A percentile compares a stretch with the other conserved stretches of the same genome.
These are phyloP conservation scores for Cynoglossus semilaevis DNA, from an alignment of 2,113 vertebrate species.

Conservation along the genomic window DNA sequence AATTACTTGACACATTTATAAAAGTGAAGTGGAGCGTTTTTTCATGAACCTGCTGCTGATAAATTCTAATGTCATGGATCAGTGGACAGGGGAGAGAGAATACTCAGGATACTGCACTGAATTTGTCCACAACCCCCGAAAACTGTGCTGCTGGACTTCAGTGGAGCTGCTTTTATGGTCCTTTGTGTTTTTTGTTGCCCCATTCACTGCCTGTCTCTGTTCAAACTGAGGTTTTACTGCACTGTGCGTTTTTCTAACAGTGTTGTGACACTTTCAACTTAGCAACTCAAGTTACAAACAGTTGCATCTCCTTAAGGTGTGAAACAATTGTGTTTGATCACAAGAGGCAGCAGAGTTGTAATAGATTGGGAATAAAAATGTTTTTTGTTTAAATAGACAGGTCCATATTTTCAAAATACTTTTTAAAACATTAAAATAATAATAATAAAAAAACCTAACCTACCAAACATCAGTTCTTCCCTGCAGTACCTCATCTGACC, in stretches of 20 bases:
- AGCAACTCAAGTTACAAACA: background rate
- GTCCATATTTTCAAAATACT: no score
- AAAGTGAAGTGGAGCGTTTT: constrained; percentile 30
- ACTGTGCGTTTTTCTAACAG: background rate
- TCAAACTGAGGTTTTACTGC: constrained; percentile 9
- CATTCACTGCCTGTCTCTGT: constrained; percentile 36
- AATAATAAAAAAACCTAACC: no score
- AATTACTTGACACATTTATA: constrained; percentile 54
- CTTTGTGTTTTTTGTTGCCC: constrained; percentile 55
- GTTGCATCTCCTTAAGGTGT: no score
- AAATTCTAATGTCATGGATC: background rate
- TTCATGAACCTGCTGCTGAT: constrained; percentile 32
- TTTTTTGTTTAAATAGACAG: no score
- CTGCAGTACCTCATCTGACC: no score
- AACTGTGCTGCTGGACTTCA: constrained; percentile 10
- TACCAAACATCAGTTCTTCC: no score
- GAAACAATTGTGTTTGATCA: no score
- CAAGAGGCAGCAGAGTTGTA: no score
- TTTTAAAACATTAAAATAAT: no score
- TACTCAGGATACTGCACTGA: constrained; percentile 5
- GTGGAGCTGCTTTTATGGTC: constrained; percentile 53
- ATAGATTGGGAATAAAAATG: no score
- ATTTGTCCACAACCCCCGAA: constrained; percentile 34
- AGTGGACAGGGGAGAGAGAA: background rate
- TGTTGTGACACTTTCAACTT: background rate